Evolutionary conservation across 64 coral and sea anemone species (phyloP).

Genomic region (Dendrophyllia cribrosa): DNA sequence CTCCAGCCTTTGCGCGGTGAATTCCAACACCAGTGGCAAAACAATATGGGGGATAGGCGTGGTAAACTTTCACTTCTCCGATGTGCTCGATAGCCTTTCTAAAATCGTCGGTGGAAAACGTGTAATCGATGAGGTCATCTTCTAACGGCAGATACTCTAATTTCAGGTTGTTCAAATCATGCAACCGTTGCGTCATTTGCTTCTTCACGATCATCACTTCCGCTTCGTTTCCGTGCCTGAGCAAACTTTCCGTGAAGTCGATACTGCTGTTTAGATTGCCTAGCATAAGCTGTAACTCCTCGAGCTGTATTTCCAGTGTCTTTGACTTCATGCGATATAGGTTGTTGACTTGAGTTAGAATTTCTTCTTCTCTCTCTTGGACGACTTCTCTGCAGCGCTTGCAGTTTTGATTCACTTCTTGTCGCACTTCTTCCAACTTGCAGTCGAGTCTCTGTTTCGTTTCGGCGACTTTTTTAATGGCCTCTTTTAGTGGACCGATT

Average conservation of each 20-base stretch:
- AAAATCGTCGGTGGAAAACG: conserved; percentile 86
- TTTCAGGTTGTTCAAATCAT: conserved; percentile 79
- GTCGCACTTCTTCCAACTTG: conserved; percentile 80
- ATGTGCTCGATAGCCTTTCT: conserved; percentile 82
- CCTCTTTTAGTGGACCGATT: conserved; percentile 73
- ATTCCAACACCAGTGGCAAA: conserved; percentile 89
- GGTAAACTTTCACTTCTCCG: conserved; percentile 82
- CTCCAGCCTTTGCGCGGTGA: conserved; percentile 84
- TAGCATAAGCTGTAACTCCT: conserved; percentile 74
- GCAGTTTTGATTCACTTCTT: conserved; percentile 71
- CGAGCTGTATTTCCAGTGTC: conserved; percentile 82
- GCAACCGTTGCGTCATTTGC: conserved; percentile 92
- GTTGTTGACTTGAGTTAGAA: conserved; percentile 86
- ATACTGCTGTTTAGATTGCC: conserved; percentile 91
- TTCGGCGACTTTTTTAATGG: conserved; percentile 83
- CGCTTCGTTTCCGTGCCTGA: conserved; percentile 93
- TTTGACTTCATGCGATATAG: conserved; percentile 88
- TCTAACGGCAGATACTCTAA: conserved; percentile 85
- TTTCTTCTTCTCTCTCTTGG: conserved; percentile 88
- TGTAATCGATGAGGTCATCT: conserved; percentile 93
- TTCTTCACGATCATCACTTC: conserved; percentile 95
- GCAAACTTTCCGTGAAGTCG: conserved; percentile 94
- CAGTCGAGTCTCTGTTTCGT: conserved; percentile 75
- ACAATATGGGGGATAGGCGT: conserved; percentile 84
- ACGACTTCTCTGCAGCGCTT: conserved; percentile 72